Evolutionary conservation across 2,888 invertebrate species (phyloP).

Genomic region (Tuberolachnus salignus): DNA sequence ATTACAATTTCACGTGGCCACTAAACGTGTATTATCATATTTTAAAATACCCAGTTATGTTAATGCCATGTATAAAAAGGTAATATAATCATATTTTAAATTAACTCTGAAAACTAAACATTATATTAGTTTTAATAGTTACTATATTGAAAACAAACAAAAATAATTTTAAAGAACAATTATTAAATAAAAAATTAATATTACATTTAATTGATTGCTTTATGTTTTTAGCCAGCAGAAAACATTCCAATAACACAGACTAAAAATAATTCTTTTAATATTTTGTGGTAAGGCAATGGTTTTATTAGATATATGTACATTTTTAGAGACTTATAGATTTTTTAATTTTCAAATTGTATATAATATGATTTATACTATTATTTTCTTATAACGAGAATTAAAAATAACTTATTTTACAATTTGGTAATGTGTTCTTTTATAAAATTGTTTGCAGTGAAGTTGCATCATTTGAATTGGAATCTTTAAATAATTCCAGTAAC

Average conservation of each 20-base stretch:
- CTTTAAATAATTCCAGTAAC: constrained; percentile 10
- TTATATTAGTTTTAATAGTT: no score
- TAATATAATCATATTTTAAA: constrained; percentile 1
- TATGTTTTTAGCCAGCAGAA: constrained; percentile 19
- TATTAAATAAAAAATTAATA: not conserved
- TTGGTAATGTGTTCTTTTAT: no score
- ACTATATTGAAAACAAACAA: no score
- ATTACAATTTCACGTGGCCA: not conserved
- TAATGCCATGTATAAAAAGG: constrained; percentile 33
- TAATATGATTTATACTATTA: no score
- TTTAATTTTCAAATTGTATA: not conserved
- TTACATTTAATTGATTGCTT: not conserved
- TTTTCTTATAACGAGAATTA: no score
- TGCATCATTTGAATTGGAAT: constrained; percentile 33
- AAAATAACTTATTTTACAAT: not conserved
- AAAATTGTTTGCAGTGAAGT: constrained; percentile 8
- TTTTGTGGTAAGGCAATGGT: constrained; percentile 41
- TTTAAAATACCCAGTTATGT: constrained; percentile 35
- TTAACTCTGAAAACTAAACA: not conserved
- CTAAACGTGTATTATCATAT: not conserved
- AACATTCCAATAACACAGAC: constrained; percentile 17
- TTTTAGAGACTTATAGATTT: not conserved
- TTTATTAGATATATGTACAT: not conserved
- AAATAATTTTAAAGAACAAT: no score
- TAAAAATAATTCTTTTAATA: constrained; percentile 28